Base-by-base conservation (phyloP, 2,797 vertebrate genomes). In the Caiman crocodilus region DNA sequence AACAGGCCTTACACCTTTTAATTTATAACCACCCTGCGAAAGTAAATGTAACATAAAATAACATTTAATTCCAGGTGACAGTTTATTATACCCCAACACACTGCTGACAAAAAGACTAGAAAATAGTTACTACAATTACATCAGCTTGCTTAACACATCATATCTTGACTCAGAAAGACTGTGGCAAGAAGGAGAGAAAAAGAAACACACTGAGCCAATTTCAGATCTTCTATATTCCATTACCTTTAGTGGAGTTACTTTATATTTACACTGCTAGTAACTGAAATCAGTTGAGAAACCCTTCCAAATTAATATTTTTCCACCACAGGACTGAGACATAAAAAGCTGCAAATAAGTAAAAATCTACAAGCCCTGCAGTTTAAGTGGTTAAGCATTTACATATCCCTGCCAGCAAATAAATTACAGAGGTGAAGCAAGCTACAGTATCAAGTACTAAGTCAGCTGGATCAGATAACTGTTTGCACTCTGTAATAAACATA, bases 401-500 rank as follows among this genome's bases (percentile, higher is more conserved):
- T 88, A 84, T 28, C 73, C 63, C 60, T 12, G 4, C 32, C 91
- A 96, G 69, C 55, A 96, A 96, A 84, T 60, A 88, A 87, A 83
- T 55, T 65, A 25, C 84, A 94, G 84, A 94, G 76, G 23, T 78
- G 16, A 96, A 95, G 63, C 50, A 86, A 57, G 59, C 11, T 2
- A 78, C 91, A 76, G 32, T 90, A 90, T 90, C 75, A 94, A 3
- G 32, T 96, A 94, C 42, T 88, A 90, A 90, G 75, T 92, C 94
- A 95, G 57, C 64, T 87, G 82, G 80, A 89, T 97, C 92, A 87
- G 85, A 96, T 93, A 89, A 91, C 23, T 96, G 73, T 83, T 95
- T 95, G 85, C 79, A 89, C 65, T 67, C 83, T 92, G 65, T 69
- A 95, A 94, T 93, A 97, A 97, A 92, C 85, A 97, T 92, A 76